A percentile compares a stretch with the other conserved stretches of the same genome.
phyloP scores from a whole-genome alignment of 2,888 invertebrate species.

The Rhagium mordax region DNA sequence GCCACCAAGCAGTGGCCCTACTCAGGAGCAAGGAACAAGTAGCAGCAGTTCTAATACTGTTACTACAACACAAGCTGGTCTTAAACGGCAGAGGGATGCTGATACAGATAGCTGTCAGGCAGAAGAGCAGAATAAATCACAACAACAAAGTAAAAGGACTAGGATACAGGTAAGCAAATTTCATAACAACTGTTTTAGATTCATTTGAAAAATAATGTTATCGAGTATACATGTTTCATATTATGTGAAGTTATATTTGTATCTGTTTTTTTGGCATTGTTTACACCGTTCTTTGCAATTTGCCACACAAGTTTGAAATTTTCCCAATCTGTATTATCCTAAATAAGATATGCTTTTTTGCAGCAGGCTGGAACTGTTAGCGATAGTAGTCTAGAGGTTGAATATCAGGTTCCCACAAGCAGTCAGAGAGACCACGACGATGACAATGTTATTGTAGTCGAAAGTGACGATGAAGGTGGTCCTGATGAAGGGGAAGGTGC shows the following conservation, averaged over 20 bases:
- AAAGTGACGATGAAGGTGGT: constrained; percentile 86
- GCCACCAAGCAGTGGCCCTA: constrained; percentile 72
- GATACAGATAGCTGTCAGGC: constrained; percentile 72
- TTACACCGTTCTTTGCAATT: too few species aligned
- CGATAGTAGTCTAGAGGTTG: constrained; percentile 77
- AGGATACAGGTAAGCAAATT: constrained; percentile 70
- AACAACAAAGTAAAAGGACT: constrained; percentile 72
- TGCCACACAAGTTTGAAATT: too few species aligned
- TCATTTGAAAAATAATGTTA: too few species aligned
- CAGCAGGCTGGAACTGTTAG: constrained; percentile 62
- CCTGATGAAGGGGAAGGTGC: constrained; percentile 71
- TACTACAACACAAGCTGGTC: constrained; percentile 78
- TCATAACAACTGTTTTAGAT: too few species aligned
- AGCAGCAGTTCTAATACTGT: constrained; percentile 77
- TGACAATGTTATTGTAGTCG: constrained; percentile 77
- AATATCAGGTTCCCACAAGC: constrained; percentile 89
- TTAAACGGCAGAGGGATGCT: constrained; percentile 75
- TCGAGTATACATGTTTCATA: too few species aligned
- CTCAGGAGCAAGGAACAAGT: constrained; percentile 67
- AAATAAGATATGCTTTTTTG: constrained; percentile 15
- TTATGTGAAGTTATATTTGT: too few species aligned
- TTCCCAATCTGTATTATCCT: neutral
- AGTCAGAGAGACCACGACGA: constrained; percentile 91
- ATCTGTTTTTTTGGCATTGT: too few species aligned
- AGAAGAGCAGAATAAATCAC: constrained; percentile 68